Evolutionary conservation across 2,797 vertebrate species (phyloP), one percentile per base, ranked within the genome.

Genomic region (Phoxinus dragarum): DNA sequence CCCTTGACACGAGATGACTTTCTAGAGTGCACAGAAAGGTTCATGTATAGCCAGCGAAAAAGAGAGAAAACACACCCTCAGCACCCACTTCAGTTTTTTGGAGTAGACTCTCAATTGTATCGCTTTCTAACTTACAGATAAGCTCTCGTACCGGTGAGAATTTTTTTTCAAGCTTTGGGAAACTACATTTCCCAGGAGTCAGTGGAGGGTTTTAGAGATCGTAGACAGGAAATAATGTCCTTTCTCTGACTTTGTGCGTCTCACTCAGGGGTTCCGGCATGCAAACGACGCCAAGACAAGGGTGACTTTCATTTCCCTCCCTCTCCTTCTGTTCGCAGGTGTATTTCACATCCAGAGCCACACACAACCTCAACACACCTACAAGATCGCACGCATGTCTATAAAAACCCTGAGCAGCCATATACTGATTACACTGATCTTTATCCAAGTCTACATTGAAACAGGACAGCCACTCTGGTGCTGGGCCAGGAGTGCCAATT

Each of bases 171-270:
- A 69, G 74, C 66, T 17, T 47, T 56, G 83, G 76, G 40, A 72
- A 86, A 84, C 86, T 74, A 64, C 67, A 84, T 87, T 79, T 86
- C 88, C 88, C 84, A 72, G 86, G 90, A 91, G 85, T 85, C 4
- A 59, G 85, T 80, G 87, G 52, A 69, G 84, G 88, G 90, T 84
- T 88, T 86, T 88, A 79, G 61, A 76, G 85, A 86, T 84, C 88
- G 47, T 81, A 88, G 73, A 84, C 86, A 84, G 88, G 81, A 77
- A 81, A 82, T 38, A 64, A 84, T 82, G 90, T 89, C 91, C 88
- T 90, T 75, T 89, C 85, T 49, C 27, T 88, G 90, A 90, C 91
- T 91, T 90, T 90, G 90, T 88, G 87, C 44, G 34, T 61, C 81
- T 90, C 86, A 74, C 83, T 84, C 66, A 19, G 78, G 85, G 84